Evolutionary conservation across 92 coral and sea anemone genomes (phyloP), one percentile per base, ranked within the genome.

Genomic region (Palythoa heliodiscus): DNA sequence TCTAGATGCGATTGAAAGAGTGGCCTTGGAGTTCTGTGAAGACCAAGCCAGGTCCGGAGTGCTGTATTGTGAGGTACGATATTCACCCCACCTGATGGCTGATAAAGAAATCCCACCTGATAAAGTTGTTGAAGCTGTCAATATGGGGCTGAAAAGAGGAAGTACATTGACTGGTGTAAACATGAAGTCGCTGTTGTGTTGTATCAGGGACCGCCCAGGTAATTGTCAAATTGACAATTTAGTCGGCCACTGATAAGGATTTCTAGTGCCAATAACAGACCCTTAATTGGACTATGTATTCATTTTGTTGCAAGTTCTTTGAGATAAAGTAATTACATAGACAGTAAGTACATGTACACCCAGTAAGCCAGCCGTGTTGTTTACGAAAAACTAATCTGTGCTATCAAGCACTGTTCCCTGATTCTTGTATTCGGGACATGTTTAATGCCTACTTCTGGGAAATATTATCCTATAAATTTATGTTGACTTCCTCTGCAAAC

Each of bases 21-120:
- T 95, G 70, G 98, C 98, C 1, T 92, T 92, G 87, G 98, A 95
- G 82, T 90, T 95, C 69, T 95, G 98, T 52, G 98, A 95, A 70
- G 98, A 95, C 82, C 93, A 93, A 78, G 94, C 98, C 7, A 75
- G 75, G 0, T 75, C 85, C 77, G 97, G 98, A 12, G 95, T 95
- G 15, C 73, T 95, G 70, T 95, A 95, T 76, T 93, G 90, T 92
- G 98, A 95, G 78, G 87, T 90, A 17, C 92, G 98, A 12, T 95
- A 95, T 71, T 80, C 88, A n/a, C 98, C 98, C 9, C 98, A 93
- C 66, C 83, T 90, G 17, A 90, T 95, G 11, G 96, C 95, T 17
- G 84, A 73, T 43, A 43, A 73, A 25, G 39, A 73, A n/a, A 14
- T 38, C 11, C 84, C 98, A 11, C 94, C 97, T 10, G 85, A 87